Base-by-base conservation (phyloP, 2,888 invertebrate genomes). In the Linnaemya vulpina region DNA sequence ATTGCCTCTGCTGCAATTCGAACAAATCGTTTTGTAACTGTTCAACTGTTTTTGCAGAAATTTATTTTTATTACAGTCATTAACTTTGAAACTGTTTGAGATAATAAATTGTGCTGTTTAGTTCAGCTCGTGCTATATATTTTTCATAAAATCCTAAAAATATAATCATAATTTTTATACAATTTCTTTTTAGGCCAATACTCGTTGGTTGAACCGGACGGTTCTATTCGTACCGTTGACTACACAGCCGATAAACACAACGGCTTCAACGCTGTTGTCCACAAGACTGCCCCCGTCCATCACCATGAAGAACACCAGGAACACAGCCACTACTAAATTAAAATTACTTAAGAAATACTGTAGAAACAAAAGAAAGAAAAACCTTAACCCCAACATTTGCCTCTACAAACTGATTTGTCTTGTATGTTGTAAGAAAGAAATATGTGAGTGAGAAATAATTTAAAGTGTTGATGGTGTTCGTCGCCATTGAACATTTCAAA, bases 141-240 rank as follows among this genome's bases (percentile, higher is more conserved):
- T 60, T 62, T 71, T 17, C 17, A 13, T 43, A 49, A 76, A 25
- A 43, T 1, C 25, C 20, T 49, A 55, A 73, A 40, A 60, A 46
- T 43, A 60, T 13, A 75, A 65, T 67, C 51, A 62, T 49, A 15
- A 17, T 62, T 67, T 30, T 60, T 53, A 4, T 46, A 63, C n/a
- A 67, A 77, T 62, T 22, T 75, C 22, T 62, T 83, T 87, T 30
- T 76, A 90, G 90, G 92, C 38, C 94, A 95, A 90, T 95, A 94
- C 91, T 94, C 94, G 13, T 92, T 95, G 89, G 95, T 95, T 87
- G 96, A 96, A 91, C 95, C 95, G 71, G 96, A 96, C 92, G 96
- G 96, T 87, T 95, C 95, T 74, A 95, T 96, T 86, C 94, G 96
- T 87, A 96, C 95, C 49, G 92, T 92, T 55, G 92, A 92, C 87